These are phyloP conservation scores for Ictalurus punctatus DNA, from an alignment of 2,113 vertebrate species.

Conservation along the genomic window DNA sequence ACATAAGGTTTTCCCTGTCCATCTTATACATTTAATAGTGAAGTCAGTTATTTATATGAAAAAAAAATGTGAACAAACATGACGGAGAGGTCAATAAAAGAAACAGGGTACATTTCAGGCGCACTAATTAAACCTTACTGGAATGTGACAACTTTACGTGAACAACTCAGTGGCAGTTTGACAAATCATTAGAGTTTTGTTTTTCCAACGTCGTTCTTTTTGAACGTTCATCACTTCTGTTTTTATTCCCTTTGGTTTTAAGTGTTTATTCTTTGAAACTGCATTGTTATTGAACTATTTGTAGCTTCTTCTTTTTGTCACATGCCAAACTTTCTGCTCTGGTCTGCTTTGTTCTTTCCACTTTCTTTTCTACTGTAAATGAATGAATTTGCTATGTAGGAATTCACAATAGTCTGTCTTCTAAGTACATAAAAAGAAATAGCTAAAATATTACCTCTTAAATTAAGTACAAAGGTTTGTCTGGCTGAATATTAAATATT, in stretches of 20 bases:
- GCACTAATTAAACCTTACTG: conserved; percentile 57
- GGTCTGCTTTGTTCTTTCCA: background rate
- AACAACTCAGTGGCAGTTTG: conserved; percentile 47
- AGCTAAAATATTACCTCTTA: conserved; percentile 79
- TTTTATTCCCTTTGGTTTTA: background rate
- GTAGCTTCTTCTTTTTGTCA: conserved; percentile 17
- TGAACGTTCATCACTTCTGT: background rate
- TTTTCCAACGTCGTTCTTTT: background rate
- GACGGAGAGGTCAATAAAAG: conserved; percentile 13
- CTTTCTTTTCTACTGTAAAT: conserved; percentile 47
- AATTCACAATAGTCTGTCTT: conserved; percentile 63
- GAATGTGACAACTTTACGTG: conserved; percentile 51
- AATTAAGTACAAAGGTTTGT: conserved; percentile 82
- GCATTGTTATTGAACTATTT: conserved; percentile 3
- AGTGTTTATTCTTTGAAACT: background rate
- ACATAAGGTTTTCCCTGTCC: background rate
- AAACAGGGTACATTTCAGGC: conserved; percentile 56
- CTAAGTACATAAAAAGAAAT: conserved; percentile 58
- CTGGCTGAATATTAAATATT: conserved; percentile 78
- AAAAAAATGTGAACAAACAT: conserved; percentile 42
- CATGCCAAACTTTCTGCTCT: conserved; percentile 31
- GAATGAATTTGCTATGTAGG: conserved; percentile 58
- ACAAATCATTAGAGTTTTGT: conserved; percentile 26
- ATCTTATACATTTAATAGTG: conserved; percentile 32
- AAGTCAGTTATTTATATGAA: conserved; percentile 27